A percentile compares a stretch with the other conserved stretches of the same genome.
Evolutionary conservation across 2,113 vertebrate genomes (phyloP).

Genomic region (Xiphophorus maculatus): DNA sequence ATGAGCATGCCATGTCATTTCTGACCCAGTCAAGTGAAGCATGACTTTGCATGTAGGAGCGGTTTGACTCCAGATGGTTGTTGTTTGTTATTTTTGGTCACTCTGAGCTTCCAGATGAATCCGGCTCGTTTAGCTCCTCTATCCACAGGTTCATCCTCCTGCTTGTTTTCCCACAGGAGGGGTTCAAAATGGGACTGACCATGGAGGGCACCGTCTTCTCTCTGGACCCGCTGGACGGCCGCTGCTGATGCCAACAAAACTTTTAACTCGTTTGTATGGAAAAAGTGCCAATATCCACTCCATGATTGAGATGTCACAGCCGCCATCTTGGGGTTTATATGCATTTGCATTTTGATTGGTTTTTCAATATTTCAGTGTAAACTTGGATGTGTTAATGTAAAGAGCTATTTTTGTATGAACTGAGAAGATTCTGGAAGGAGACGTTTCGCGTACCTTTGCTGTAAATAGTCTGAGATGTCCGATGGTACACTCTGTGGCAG

Average conservation of each 20-base stretch:
- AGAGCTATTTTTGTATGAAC: slow-evolving; percentile 82
- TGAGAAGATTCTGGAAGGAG: slow-evolving; percentile 23
- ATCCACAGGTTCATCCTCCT: slow-evolving; percentile 16
- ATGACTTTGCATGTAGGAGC: not conserved
- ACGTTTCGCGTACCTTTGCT: slow-evolving; percentile 73
- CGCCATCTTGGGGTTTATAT: slow-evolving; percentile 75
- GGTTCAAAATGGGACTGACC: slow-evolving; percentile 99
- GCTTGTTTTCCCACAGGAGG: slow-evolving; percentile 89
- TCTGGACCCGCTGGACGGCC: slow-evolving; percentile 92
- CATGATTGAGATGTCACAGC: slow-evolving; percentile 58
- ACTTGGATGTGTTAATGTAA: slow-evolving; percentile 68
- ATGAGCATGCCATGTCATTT: no score
- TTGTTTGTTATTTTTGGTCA: not conserved
- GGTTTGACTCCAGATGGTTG: not conserved
- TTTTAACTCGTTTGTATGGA: slow-evolving; percentile 75
- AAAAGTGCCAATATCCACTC: slow-evolving; percentile 80
- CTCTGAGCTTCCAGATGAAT: not conserved
- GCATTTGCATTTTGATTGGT: slow-evolving; percentile 76
- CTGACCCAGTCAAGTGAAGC: not conserved
- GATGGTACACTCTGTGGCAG: slow-evolving; percentile 65
- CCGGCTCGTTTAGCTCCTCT: not conserved
- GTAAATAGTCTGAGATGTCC: slow-evolving; percentile 70
- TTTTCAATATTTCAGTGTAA: slow-evolving; percentile 70
- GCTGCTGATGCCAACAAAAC: slow-evolving; percentile 86
- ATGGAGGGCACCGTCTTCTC: slow-evolving; percentile 96